phyloP scores from a whole-genome alignment of 1,140 invertebrate species.

The Coelopa frigida region DNA sequence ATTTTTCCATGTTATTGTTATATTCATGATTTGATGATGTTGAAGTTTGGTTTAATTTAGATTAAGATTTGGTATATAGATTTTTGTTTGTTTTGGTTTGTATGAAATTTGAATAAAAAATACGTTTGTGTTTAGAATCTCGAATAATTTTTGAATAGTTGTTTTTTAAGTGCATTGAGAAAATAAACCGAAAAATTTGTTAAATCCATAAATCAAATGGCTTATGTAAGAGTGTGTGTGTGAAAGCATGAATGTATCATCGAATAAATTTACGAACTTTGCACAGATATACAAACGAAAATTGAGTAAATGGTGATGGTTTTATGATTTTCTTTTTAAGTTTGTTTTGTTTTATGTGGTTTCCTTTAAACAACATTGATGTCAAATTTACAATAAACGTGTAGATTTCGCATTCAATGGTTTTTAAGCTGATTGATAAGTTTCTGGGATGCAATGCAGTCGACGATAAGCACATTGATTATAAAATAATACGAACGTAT shows the following conservation, averaged over 20 bases:
- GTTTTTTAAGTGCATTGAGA: not conserved
- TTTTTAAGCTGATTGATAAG: conserved; percentile 5
- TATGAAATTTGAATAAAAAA: too few species aligned
- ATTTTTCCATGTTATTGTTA: conserved; percentile 1
- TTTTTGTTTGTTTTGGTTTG: conserved; percentile 4
- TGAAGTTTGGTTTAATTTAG: conserved; percentile 10
- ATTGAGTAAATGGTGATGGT: too few species aligned
- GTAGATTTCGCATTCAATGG: not conserved
- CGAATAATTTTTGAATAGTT: conserved; percentile 10
- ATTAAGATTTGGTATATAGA: not conserved
- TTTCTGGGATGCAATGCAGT: too few species aligned
- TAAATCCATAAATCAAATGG: not conserved
- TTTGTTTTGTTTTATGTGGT: conserved; percentile 3
- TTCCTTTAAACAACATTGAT: conserved; percentile 1
- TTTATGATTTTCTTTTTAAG: not conserved
- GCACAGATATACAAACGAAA: too few species aligned
- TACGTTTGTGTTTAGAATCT: conserved; percentile 1
- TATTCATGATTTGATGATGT: too few species aligned
- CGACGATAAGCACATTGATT: too few species aligned
- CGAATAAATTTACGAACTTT: too few species aligned
- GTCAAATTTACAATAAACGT: conserved; percentile 2
- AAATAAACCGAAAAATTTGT: not conserved
- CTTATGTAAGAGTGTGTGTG: not conserved
- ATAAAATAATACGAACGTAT: too few species aligned
- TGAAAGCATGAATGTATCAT: not conserved